A percentile compares a stretch with the other conserved stretches of the same genome.
Conservation (phyloP, 2,888 invertebrate species). For the Azorinus chamasolen region DNA sequence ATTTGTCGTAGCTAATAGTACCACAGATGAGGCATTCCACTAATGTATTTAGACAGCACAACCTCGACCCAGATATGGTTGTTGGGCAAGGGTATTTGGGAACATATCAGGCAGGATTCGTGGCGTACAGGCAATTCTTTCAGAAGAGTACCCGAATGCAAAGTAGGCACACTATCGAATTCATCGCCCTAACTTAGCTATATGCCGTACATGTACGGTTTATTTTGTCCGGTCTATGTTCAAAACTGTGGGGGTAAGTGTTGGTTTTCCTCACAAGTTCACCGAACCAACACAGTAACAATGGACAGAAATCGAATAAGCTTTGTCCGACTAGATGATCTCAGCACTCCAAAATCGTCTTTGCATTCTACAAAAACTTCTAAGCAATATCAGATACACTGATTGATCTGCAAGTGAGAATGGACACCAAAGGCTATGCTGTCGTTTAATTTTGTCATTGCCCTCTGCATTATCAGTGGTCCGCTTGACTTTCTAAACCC, state of each 20-base stretch:
- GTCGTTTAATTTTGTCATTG: slow-evolving; percentile 20
- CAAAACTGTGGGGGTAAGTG: slow-evolving; percentile 17
- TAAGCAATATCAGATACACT: no score
- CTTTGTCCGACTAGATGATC: slow-evolving; percentile 22
- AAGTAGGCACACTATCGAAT: slow-evolving; percentile 16
- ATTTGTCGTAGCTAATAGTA: slow-evolving; percentile 21
- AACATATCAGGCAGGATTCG: slow-evolving; percentile 25
- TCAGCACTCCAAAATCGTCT: not conserved
- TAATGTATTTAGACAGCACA: slow-evolving; percentile 13
- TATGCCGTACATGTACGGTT: slow-evolving; percentile 21
- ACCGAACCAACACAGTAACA: slow-evolving; percentile 11
- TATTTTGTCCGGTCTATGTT: slow-evolving; percentile 28
- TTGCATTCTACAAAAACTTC: not conserved
- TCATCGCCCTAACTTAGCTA: slow-evolving; percentile 29
- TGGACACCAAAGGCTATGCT: slow-evolving; percentile 1
- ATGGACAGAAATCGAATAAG: slow-evolving; percentile 7
- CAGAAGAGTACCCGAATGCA: slow-evolving; percentile 5
- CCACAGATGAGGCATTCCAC: not conserved
- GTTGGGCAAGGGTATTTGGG: slow-evolving; percentile 24
- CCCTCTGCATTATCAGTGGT: slow-evolving; percentile 11
- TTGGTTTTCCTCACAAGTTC: slow-evolving; percentile 17
- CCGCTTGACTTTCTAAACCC: slow-evolving; percentile 14
- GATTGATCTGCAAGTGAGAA: no score
- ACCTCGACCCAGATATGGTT: slow-evolving; percentile 15
- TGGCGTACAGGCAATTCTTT: slow-evolving; percentile 27